Percentiles rank a stretch among this genome's conserved stretches.
phyloP scores from a whole-genome alignment of 2,888 invertebrate species.

The Seira ritae region DNA sequence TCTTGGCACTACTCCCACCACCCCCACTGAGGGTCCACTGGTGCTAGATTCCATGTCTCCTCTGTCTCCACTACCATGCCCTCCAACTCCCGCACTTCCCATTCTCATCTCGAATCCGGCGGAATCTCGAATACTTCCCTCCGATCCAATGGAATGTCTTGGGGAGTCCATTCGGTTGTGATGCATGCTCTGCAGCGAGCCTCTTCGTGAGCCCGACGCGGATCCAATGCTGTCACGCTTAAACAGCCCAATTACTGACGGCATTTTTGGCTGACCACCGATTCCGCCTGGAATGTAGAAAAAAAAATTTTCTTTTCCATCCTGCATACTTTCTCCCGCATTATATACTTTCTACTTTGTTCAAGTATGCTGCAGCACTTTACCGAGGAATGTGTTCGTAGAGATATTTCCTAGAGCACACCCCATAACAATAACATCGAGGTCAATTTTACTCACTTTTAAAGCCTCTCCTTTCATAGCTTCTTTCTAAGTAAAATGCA shows the following conservation, averaged over 20 bases:
- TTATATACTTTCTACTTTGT: background rate
- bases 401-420: slow-evolving; percentile 76
- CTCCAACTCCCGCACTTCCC: slow-evolving; percentile 12
- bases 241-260: slow-evolving; percentile 92
- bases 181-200: slow-evolving; percentile 70
- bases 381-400: slow-evolving; percentile 93
- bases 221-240: slow-evolving; percentile 88
- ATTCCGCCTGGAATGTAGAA: slow-evolving; percentile 57
- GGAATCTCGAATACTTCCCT: slow-evolving; percentile 66
- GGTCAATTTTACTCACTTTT: too few species aligned
- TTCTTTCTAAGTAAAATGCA: too few species aligned
- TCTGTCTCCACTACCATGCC: background rate
- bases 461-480: too few species aligned
- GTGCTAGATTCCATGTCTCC: slow-evolving; percentile 17
- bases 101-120: slow-evolving; percentile 57
- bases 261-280: slow-evolving; percentile 74
- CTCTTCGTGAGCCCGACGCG: slow-evolving; percentile 77
- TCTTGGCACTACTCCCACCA: slow-evolving; percentile 55
- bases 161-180: slow-evolving; percentile 70
- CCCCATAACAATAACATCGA: background rate
- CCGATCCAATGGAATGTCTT: slow-evolving; percentile 72
- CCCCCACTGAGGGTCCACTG: slow-evolving; percentile 23
- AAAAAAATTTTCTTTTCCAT: background rate
- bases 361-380: slow-evolving; percentile 70
- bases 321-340: background rate